phyloP scores from a whole-genome alignment of 1,140 invertebrate species.

The Drosophila murphyi region DNA sequence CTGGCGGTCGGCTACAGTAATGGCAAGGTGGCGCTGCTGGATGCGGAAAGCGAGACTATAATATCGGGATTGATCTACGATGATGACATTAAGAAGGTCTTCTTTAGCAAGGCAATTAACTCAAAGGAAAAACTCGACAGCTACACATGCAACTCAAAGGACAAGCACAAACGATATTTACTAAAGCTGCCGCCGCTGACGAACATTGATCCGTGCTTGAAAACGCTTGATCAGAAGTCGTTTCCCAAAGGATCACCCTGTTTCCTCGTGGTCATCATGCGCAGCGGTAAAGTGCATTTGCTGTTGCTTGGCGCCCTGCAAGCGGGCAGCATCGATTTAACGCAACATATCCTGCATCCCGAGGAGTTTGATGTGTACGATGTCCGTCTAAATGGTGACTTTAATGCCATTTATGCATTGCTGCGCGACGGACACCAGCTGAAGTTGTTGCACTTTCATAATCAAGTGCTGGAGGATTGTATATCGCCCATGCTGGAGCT shows the following conservation, averaged over 20 bases:
- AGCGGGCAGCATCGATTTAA: conserved; percentile 89
- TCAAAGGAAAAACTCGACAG: conserved; percentile 52
- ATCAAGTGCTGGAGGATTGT: conserved; percentile 88
- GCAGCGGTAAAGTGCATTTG: conserved; percentile 89
- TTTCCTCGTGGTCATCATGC: conserved; percentile 91
- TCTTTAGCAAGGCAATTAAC: conserved; percentile 85
- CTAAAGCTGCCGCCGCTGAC: conserved; percentile 66
- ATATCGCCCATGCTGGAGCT: conserved; percentile 89
- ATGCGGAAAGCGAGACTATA: conserved; percentile 95
- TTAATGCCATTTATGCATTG: conserved; percentile 87
- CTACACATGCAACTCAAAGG: conserved; percentile 66
- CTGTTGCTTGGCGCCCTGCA: conserved; percentile 94
- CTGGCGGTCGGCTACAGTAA: conserved; percentile 90
- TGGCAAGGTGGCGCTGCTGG: conserved; percentile 89
- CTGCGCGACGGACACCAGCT: conserved; percentile 85
- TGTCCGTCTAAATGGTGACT: conserved; percentile 87
- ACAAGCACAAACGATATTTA: conserved; percentile 64
- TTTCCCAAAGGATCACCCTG: conserved; percentile 90
- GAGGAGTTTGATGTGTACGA: conserved; percentile 87
- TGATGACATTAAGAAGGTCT: conserved; percentile 86
- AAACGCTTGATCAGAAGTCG: conserved; percentile 86
- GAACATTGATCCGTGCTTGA: conserved; percentile 72
- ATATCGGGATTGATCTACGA: conserved; percentile 89
- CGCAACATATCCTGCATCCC: conserved; percentile 85
- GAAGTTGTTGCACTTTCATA: conserved; percentile 87